Evolutionary conservation across 23 tunicate genomes (phyloP), one percentile per base, ranked within the genome.

Genomic region (Corella eumyota): DNA sequence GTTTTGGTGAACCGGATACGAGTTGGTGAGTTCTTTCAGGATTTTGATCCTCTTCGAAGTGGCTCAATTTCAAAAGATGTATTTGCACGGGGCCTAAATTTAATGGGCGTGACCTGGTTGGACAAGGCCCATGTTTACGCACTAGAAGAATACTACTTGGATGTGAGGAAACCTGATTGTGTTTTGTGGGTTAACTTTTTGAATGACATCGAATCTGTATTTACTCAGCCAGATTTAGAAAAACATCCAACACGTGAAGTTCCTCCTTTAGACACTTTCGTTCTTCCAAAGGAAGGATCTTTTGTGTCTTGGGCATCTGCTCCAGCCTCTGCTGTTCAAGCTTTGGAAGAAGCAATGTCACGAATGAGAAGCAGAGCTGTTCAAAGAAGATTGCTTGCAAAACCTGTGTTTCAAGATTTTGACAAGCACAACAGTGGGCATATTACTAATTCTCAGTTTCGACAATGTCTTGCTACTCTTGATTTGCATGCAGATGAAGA

Each of bases 361-460:
- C 56, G 96, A 47, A 78, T 88, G 96, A 44, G 78, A 37, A 75
- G 83, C 26, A 35, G 73, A 21, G 78, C 78, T 2, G 35, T 35
- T 17, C 77, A 78, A 25, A 58, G 96, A 45, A 72, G 94, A 1
- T 6, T 73, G n/a, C 56, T 86, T 24, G 78, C 83, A 6, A 88
- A 88, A 48, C 96, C 96, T n/a, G 73, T 79, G 25, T 88, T 88
- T 56, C 96, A 88, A 64, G 96, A 88, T 49, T 88, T 88, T 47
- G 96, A 88, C 40, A 50, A 56, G 44, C 96, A 88, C 51, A 79
- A 88, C 73, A 79, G 73, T 52, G 96, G 96, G 23, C 96, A 88
- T 61, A 77, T 88, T 13, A 72, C 96, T 2, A 88, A 68, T 28
- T 68, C 74, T 0, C 96, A 88, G 66, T 88, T 69, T 31, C 66